These are phyloP conservation scores for Adelphocoris suturalis DNA, from an alignment of 2,888 invertebrate genomes.

Conservation along the genomic window DNA sequence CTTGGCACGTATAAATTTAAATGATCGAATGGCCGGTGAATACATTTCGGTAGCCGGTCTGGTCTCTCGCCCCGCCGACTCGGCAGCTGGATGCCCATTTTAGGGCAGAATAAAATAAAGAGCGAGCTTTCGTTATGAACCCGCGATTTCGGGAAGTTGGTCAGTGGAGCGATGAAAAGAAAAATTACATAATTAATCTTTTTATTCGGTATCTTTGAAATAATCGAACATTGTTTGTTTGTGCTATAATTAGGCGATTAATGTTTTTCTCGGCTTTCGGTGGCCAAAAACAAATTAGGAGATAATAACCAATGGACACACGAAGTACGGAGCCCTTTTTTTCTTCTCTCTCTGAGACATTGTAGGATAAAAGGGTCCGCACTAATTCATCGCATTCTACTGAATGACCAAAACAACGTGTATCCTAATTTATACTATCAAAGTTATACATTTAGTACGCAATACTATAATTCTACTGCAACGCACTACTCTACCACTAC, in stretches of 20 bases:
- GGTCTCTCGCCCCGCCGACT: background rate
- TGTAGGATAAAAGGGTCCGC: no score
- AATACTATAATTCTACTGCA: no score
- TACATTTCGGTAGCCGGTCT: constrained; percentile 9
- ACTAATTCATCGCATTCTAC: no score
- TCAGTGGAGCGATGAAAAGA: background rate
- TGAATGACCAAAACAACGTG: no score
- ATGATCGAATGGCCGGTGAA: constrained; percentile 33
- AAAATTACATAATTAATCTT: background rate
- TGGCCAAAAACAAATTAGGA: background rate
- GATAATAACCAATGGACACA: background rate
- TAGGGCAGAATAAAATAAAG: constrained; percentile 19
- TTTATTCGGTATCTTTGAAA: background rate
- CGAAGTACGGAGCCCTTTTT: no score
- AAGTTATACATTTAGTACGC: no score
- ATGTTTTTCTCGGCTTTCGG: background rate
- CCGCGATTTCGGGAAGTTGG: constrained; percentile 22
- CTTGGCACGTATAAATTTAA: constrained; percentile 59
- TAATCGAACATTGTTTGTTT: background rate
- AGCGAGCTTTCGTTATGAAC: background rate
- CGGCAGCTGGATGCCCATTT: constrained; percentile 33
- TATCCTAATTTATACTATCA: no score
- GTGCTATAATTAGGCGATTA: background rate
- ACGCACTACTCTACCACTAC: no score
- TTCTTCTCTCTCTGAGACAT: no score